These are phyloP conservation scores for Buphagus erythrorhynchus DNA, from an alignment of 2,797 vertebrate genomes.

Conservation along the genomic window DNA sequence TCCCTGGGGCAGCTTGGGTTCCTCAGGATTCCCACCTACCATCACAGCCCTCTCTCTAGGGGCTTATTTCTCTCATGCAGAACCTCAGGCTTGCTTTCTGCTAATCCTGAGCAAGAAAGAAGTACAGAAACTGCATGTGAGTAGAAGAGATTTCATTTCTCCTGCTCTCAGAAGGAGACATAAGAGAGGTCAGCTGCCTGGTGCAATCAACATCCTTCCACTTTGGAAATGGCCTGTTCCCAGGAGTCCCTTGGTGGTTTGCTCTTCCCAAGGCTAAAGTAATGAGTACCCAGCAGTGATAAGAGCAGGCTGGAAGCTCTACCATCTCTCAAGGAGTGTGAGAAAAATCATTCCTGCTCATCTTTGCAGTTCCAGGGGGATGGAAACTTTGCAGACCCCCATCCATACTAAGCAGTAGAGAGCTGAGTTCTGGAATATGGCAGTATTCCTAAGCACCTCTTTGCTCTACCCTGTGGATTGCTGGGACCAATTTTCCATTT, in stretches of 20 bases:
- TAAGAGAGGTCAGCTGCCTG: background rate
- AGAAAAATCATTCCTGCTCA: background rate
- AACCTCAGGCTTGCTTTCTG: background rate
- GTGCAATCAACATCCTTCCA: background rate
- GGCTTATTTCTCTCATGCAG: background rate
- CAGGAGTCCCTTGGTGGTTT: background rate
- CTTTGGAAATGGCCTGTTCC: background rate
- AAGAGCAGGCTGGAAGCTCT: background rate
- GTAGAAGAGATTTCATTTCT: background rate
- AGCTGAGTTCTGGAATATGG: constrained; percentile 62
- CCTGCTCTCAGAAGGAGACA: background rate
- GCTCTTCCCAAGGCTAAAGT: background rate
- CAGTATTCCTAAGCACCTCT: constrained; percentile 77
- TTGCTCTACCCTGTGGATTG: constrained; percentile 70
- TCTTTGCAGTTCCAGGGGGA: background rate
- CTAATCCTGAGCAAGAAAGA: background rate
- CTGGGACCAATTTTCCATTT: constrained; percentile 72
- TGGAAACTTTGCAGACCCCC: background rate
- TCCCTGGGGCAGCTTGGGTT: background rate
- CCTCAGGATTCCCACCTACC: background rate
- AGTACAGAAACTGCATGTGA: background rate
- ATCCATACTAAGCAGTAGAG: background rate
- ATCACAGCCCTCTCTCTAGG: background rate
- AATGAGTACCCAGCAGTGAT: background rate
- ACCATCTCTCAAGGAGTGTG: background rate